Conservation (phyloP, 2,797 vertebrate genomes). For the Kryptolebias ocellatus region DNA sequence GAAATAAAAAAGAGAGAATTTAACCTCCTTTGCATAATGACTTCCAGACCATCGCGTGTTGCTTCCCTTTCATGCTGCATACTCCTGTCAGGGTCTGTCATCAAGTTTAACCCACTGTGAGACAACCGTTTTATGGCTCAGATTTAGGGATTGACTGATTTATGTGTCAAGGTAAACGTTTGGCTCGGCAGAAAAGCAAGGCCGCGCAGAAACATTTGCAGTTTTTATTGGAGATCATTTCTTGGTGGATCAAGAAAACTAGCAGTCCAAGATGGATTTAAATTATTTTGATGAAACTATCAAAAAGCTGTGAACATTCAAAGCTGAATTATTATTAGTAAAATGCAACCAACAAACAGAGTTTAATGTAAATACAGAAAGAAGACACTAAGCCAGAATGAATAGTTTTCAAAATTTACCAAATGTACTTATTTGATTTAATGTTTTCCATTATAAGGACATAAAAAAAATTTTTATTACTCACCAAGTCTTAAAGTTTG, state of each 20-base stretch:
- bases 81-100: constrained; percentile 48
- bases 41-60: constrained; percentile 72
- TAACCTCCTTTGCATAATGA: constrained; percentile 63
- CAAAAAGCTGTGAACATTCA: background rate
- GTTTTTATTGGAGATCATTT: constrained; percentile 19
- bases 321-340: background rate
- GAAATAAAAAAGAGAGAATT: constrained; percentile 36
- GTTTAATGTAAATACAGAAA: no score
- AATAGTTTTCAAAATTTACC: no score
- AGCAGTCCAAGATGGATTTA: background rate
- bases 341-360: background rate
- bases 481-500: no score
- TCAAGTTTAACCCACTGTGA: constrained; percentile 42
- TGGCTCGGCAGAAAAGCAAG: constrained; percentile 1
- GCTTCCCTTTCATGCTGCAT: constrained; percentile 44
- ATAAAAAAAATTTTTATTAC: no score
- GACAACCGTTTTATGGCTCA: constrained; percentile 50
- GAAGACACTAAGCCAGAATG: no score
- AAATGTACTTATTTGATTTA: no score
- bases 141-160: constrained; percentile 52
- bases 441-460: no score
- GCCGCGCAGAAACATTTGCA: constrained; percentile 19
- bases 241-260: constrained; percentile 9
- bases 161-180: constrained; percentile 23
- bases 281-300: background rate